phyloP scores from a whole-genome alignment of 1,140 invertebrate genomes.

The Nasonia vitripennis region DNA sequence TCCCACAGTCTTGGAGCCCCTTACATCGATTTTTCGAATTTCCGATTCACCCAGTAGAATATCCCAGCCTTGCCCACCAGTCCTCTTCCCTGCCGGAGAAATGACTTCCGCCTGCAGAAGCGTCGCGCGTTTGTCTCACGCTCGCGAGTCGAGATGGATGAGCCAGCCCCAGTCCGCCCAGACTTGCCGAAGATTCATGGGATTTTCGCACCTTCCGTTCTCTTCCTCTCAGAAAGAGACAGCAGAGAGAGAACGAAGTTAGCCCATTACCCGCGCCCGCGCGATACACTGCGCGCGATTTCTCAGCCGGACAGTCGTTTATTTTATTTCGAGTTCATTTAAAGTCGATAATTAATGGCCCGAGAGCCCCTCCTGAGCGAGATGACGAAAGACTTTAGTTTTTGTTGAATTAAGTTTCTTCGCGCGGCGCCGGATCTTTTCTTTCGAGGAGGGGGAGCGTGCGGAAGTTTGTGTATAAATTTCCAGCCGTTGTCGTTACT shows the following conservation, averaged over 20 bases:
- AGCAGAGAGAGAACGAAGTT: slow-evolving; percentile 13
- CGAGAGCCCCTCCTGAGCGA: neutral
- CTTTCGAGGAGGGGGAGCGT: neutral
- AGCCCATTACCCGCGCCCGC: slow-evolving; percentile 16
- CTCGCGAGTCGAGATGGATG: slow-evolving; percentile 34
- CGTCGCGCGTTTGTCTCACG: slow-evolving; percentile 19
- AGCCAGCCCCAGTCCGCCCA: neutral
- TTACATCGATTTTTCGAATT: slow-evolving; percentile 41
- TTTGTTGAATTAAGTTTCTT: slow-evolving; percentile 28
- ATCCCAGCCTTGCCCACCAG: neutral
- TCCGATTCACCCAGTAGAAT: neutral
- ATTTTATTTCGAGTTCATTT: slow-evolving; percentile 44
- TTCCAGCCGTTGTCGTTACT: neutral
- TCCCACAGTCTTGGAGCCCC: neutral
- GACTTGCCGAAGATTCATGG: slow-evolving; percentile 17
- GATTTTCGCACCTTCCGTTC: slow-evolving; percentile 20
- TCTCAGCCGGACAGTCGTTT: slow-evolving; percentile 20
- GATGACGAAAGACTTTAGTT: slow-evolving; percentile 18
- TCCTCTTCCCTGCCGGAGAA: neutral
- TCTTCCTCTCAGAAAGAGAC: neutral
- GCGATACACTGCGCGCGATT: slow-evolving; percentile 26
- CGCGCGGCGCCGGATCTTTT: neutral
- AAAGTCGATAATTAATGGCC: slow-evolving; percentile 45
- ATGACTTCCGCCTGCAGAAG: slow-evolving; percentile 12
- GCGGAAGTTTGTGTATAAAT: neutral